A percentile compares a stretch with the other conserved stretches of the same genome.
Evolutionary conservation across 2,797 vertebrate genomes (phyloP).

Genomic region (Malacoraja senta): DNA sequence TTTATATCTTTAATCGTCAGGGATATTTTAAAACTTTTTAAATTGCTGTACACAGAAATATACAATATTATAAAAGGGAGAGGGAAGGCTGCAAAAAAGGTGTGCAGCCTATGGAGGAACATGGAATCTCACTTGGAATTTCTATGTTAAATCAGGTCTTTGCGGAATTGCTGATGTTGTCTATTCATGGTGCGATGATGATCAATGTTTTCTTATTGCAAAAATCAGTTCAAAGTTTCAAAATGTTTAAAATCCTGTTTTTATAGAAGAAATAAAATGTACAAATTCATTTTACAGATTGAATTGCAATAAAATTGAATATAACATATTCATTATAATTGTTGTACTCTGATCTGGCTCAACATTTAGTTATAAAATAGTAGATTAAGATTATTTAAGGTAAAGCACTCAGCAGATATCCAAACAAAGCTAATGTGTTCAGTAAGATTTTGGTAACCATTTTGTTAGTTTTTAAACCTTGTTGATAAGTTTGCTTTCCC

Average conservation of each 20-base stretch:
- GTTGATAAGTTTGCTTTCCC: slow-evolving; percentile 37
- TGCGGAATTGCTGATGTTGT: too few species aligned
- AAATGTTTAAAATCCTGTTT: neutral
- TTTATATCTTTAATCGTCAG: too few species aligned
- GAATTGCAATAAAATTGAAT: neutral
- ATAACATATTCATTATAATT: neutral
- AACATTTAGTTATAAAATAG: neutral
- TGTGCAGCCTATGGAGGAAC: too few species aligned
- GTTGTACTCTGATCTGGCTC: neutral
- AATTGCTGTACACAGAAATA: too few species aligned
- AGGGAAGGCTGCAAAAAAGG: too few species aligned
- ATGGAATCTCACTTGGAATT: too few species aligned
- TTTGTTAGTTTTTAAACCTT: neutral
- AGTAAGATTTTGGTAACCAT: neutral
- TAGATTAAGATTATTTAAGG: neutral
- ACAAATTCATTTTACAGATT: neutral
- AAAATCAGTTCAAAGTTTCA: neutral
- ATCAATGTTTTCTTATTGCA: too few species aligned
- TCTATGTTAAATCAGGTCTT: too few species aligned
- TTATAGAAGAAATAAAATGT: neutral
- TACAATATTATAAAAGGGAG: too few species aligned
- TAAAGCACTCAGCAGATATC: slow-evolving; percentile 8
- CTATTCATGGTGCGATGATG: too few species aligned
- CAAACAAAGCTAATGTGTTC: neutral
- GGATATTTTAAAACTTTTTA: too few species aligned